Evolutionary conservation across 2,797 vertebrate species (phyloP), one percentile per base, ranked within the genome.

Genomic region (Rhinoraja longicauda): DNA sequence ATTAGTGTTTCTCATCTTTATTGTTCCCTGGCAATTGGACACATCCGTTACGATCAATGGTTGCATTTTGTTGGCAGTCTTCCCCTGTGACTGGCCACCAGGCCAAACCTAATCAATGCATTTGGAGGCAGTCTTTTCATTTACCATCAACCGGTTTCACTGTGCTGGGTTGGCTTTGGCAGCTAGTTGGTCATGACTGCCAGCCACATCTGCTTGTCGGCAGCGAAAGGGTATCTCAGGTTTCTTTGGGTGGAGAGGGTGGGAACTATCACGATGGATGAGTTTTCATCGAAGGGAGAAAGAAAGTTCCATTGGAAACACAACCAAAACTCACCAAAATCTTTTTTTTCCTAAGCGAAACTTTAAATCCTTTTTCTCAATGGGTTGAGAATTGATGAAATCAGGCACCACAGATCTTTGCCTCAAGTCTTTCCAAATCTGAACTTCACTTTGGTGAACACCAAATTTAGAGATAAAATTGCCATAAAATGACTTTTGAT

Each of bases 1-100:
- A 99, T 99, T 99, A 98, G 98, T 97, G 98, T 99, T 99, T 99
- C 99, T 99, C 99, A 99, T 99, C 98, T 99, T 98, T 98, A 96
- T 95, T 93, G 93, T 93, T 94, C 67, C 81, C 53, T 2, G 53
- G 24, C 45, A 29, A 84, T 84, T 53, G 90, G 70, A 24, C 90
- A 53, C 70, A 36, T 73, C 70, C 29, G 9, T 15, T 29, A 45
- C 24, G 53, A 57, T n/a, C 64, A n/a, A 15, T 53, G 39, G 90
- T 73, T 9, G 6, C 64, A 7, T 4, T 53, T 75, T 24, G 53
- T 26, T 45, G 45, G 15, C 39, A 53, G 70, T 29, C 9, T 53
- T 73, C 36, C 29, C 70, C 70, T 19, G n/a, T 26, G 86, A 32
- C 64, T 90, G 36, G 32, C 10, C 86, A 90, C 32, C 86, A 32